Percentiles rank a stretch among this genome's conserved stretches.
These are phyloP conservation scores for Ametastegia equiseti DNA, from an alignment of 2,888 invertebrate species.

Conservation along the genomic window DNA sequence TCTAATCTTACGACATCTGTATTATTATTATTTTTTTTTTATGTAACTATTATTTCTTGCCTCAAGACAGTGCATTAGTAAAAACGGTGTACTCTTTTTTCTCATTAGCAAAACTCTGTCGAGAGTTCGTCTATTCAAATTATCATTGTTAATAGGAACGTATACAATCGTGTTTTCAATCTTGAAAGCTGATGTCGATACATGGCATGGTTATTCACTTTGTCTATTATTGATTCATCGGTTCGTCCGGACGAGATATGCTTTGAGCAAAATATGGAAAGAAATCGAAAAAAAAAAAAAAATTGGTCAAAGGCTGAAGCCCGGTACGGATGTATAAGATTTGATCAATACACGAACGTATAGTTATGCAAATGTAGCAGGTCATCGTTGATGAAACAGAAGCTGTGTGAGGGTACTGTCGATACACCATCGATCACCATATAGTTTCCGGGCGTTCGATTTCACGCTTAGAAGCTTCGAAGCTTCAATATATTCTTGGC, in stretches of 20 bases:
- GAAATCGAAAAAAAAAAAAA: not conserved
- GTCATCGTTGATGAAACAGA: conserved; percentile 11
- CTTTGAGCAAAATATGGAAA: not conserved
- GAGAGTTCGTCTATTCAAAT: not conserved
- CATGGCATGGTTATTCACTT: not conserved
- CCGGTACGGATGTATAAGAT: not conserved
- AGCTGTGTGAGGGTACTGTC: conserved; percentile 52
- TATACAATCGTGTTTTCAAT: not conserved
- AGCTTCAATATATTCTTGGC: conserved; percentile 59
- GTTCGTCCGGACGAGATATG: no score
- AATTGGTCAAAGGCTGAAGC: not conserved
- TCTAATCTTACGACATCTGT: not conserved
- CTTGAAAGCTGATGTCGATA: not conserved
- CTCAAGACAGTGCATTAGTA: not conserved
- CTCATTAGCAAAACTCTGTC: not conserved
- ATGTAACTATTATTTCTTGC: not conserved
- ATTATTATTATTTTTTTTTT: not conserved
- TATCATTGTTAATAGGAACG: not conserved
- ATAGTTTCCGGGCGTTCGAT: conserved; percentile 60
- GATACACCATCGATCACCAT: conserved; percentile 60
- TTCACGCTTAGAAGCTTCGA: conserved; percentile 66
- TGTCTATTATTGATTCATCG: not conserved
- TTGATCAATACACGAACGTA: not conserved
- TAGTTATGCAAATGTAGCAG: not conserved
- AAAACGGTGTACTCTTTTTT: not conserved